A percentile compares a stretch with the other conserved stretches of the same genome.
Conservation (phyloP, 2,888 invertebrate genomes). For the Dicyrtoma fusca region DNA sequence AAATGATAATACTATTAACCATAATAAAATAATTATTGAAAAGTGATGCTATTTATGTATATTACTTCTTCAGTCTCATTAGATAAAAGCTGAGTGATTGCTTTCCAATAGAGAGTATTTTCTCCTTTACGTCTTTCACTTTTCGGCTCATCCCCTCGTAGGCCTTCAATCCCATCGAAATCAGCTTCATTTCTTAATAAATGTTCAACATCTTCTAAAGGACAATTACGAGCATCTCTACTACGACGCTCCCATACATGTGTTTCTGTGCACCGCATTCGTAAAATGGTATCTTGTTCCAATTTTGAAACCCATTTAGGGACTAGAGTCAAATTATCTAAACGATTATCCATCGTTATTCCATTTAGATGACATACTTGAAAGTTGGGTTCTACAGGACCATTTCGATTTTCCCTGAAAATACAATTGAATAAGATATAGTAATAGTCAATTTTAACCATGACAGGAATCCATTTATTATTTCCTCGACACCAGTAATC, state of each 20-base stretch:
- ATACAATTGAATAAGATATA: too few relatives aligned
- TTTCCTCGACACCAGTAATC: too few relatives aligned
- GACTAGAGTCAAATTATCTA: conserved; percentile 62
- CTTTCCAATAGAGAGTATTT: conserved; percentile 63
- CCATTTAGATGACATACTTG: conserved; percentile 62
- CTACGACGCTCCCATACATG: conserved; percentile 47
- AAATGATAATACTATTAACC: not conserved
- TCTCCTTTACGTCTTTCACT: conserved; percentile 58
- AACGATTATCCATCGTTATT: conserved; percentile 63
- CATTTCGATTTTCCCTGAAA: conserved; percentile 62
- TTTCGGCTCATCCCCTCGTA: conserved; percentile 40
- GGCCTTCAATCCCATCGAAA: conserved; percentile 8
- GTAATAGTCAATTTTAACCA: too few relatives aligned
- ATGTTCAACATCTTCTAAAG: conserved; percentile 36
- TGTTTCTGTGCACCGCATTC: conserved; percentile 49
- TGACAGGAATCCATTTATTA: too few relatives aligned
- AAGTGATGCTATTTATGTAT: not conserved
- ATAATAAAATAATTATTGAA: not conserved
- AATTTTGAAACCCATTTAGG: conserved; percentile 56
- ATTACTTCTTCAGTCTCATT: conserved; percentile 60
- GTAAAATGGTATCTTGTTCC: conserved; percentile 46
- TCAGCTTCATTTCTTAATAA: conserved; percentile 40
- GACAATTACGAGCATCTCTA: conserved; percentile 13
- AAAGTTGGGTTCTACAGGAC: conserved; percentile 62
- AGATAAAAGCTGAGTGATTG: conserved; percentile 62